These are phyloP conservation scores for Graptemys geographica DNA, from an alignment of 2,797 vertebrate species.

Conservation along the genomic window DNA sequence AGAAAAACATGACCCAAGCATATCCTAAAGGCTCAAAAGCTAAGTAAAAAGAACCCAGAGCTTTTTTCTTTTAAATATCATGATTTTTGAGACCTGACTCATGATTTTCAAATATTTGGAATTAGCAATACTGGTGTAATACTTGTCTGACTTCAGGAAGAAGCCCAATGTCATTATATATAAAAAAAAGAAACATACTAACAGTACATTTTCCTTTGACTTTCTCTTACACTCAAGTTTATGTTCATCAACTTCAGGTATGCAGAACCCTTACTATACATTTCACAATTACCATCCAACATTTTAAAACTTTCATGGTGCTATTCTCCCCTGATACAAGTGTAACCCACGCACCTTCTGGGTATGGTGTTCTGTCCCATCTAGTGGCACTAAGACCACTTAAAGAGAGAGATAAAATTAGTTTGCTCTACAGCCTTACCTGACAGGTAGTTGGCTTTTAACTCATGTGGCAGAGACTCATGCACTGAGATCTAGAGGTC, in stretches of 20 bases:
- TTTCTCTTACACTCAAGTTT: not conserved
- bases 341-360: too few species aligned
- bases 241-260: not conserved
- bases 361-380: too few species aligned
- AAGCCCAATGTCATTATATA: not conserved
- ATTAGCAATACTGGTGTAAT: not conserved
- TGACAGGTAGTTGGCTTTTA: too few species aligned
- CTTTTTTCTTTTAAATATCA: not conserved
- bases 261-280: not conserved
- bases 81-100: not conserved
- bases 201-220: not conserved
- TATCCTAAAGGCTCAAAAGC: constrained; percentile 22
- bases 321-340: not conserved
- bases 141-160: not conserved
- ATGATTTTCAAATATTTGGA: not conserved
- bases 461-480: too few species aligned
- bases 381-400: too few species aligned
- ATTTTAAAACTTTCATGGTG: not conserved
- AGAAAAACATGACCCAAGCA: constrained; percentile 3
- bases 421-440: too few species aligned
- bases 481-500: too few species aligned
- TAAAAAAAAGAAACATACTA: not conserved
- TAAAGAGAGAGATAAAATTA: too few species aligned
- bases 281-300: not conserved
- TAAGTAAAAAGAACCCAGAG: constrained; percentile 12